Conservation (phyloP, 2,888 invertebrate species). For the Chloroclysta siterata region DNA sequence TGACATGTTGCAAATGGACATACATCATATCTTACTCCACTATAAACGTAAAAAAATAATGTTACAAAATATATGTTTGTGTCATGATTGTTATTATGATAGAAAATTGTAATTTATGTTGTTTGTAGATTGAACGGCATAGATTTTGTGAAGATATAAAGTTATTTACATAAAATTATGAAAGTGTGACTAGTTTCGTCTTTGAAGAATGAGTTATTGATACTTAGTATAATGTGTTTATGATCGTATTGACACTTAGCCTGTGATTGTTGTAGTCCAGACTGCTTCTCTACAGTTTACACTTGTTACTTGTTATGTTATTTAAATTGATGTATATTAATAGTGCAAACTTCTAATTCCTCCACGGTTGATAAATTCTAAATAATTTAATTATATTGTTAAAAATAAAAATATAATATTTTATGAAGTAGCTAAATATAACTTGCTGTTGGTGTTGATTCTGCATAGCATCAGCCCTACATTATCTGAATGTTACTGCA, state of each 20-base stretch:
- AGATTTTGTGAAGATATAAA: slow-evolving; percentile 60
- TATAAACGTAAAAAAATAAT: slow-evolving; percentile 24
- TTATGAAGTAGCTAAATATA: slow-evolving; percentile 29
- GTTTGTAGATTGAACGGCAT: slow-evolving; percentile 67
- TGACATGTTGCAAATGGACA: slow-evolving; percentile 17
- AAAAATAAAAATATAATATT: slow-evolving; percentile 34
- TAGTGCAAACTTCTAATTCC: slow-evolving; percentile 28
- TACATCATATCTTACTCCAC: slow-evolving; percentile 21
- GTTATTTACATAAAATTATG: slow-evolving; percentile 60
- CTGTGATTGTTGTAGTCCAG: slow-evolving; percentile 53
- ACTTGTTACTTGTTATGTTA: slow-evolving; percentile 41
- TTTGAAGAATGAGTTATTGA: slow-evolving; percentile 45
- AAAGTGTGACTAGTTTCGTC: slow-evolving; percentile 47
- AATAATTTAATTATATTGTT: slow-evolving; percentile 31
- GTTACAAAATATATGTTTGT: slow-evolving; percentile 56
- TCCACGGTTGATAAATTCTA: slow-evolving; percentile 30
- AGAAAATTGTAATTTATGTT: slow-evolving; percentile 73
- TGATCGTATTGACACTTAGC: slow-evolving; percentile 46
- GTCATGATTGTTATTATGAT: slow-evolving; percentile 62
- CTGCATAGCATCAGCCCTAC: slow-evolving; percentile 24
- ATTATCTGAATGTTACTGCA: not conserved
- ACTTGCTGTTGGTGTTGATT: slow-evolving; percentile 23
- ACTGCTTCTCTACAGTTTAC: slow-evolving; percentile 54
- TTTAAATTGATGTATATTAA: slow-evolving; percentile 27
- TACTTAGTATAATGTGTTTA: slow-evolving; percentile 38